Evolutionary conservation across 1,140 invertebrate species (phyloP).

Genomic region (Leguminivora glycinivorella): DNA sequence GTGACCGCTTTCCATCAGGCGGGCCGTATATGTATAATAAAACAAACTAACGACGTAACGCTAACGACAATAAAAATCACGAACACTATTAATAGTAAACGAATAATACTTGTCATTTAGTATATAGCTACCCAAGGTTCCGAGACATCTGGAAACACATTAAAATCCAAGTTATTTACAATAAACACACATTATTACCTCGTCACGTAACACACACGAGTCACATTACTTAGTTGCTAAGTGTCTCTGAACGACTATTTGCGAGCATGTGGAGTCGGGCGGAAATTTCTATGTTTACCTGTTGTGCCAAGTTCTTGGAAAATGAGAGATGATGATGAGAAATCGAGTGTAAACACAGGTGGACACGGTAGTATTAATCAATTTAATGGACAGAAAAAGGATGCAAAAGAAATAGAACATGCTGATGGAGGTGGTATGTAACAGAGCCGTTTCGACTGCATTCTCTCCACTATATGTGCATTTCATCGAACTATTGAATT

Average conservation of each 20-base stretch:
- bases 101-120: background rate
- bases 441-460: no score
- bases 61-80: no score
- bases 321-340: background rate
- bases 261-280: background rate
- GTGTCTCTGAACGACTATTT: background rate
- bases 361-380: background rate
- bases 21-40: no score
- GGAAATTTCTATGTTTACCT: background rate
- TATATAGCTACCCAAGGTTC: background rate
- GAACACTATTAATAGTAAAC: no score
- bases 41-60: no score
- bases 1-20: no score
- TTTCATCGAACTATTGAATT: no score
- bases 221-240: background rate
- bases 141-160: background rate
- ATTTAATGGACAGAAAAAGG: background rate
- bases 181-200: slow-evolving; percentile 6
- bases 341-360: background rate
- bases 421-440: no score
- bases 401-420: no score
- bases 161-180: background rate
- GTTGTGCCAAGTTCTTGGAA: background rate
- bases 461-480: no score
- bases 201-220: background rate